Base-by-base conservation (phyloP, 2,113 vertebrate genomes). In the Lethenteron camtschaticum region DNA sequence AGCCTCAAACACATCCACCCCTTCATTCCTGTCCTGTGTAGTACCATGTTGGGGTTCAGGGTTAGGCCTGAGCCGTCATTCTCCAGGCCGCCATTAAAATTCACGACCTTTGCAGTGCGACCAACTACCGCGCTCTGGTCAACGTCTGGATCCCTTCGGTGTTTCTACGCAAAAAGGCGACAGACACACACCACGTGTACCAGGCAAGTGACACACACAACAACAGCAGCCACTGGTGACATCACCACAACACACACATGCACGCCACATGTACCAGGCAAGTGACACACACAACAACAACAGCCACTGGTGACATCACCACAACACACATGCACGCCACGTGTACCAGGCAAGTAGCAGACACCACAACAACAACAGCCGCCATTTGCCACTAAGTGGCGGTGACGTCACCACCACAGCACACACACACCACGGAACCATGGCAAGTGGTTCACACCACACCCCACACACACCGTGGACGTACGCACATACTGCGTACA, bases 91-190 rank as follows among this genome's bases (percentile, higher is more conserved):
- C 41, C 41, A 41, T 41, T 41, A 41, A 41, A 41, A 41, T 41
- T 41, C 41, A 41, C 41, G 41, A 41, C 41, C 41, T 41, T 41
- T 41, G 41, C 41, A 41, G 41, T 41, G 41, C 41, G 41, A 41
- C 41, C n/a, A 66, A 66, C 63, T 20, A 95, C 75, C 85, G 92
- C 57, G 94, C 94, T 1, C 88, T 99, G 76, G 87, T 97, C 81
- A 99, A 99, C 11, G 91, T 99, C 70, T 99, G 94, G 94, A 99
- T 99, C 77, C 94, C 92, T 6, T 96, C 90, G 0, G 94, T 96
- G 75, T 99, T 97, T 76, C 86, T 99, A 73, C 88, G 89, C 75
- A 90, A 92, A 73, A 83, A 87, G 76, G 85, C 90, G 71, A 83
- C 92, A n/a, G 96, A 89, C 24, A 86, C 92, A 3, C 96, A 94